A percentile compares a stretch with the other conserved stretches of the same genome.
Evolutionary conservation across 1,140 invertebrate genomes (phyloP).

Genomic region (Drosophila takahashii): DNA sequence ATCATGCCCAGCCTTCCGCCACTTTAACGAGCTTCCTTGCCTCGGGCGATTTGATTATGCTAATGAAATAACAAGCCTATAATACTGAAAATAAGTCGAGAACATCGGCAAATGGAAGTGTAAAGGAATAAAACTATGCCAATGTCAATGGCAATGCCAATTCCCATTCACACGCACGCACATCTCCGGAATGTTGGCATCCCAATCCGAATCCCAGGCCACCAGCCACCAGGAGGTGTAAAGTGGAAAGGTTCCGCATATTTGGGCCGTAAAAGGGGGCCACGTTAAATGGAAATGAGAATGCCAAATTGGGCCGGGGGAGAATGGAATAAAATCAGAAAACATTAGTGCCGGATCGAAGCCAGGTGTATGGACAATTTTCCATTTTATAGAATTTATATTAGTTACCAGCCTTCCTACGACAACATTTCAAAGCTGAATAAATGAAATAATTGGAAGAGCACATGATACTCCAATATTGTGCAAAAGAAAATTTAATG

Average conservation of each 20-base stretch:
- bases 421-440: not conserved
- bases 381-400: not conserved
- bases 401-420: not conserved
- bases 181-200: constrained; percentile 10
- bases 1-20: constrained; percentile 7
- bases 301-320: not conserved
- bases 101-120: constrained; percentile 11
- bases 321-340: not conserved
- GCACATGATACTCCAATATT: not conserved
- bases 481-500: not conserved
- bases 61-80: constrained; percentile 80
- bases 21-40: not conserved
- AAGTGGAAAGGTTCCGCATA: constrained; percentile 29
- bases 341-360: not conserved
- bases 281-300: constrained; percentile 12
- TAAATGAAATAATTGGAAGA: not conserved
- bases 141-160: constrained; percentile 54
- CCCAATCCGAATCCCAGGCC: no score
- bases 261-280: constrained; percentile 21
- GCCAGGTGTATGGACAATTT: not conserved
- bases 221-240: not conserved
- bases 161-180: constrained; percentile 49
- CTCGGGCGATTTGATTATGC: constrained; percentile 73
- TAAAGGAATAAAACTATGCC: constrained; percentile 66
- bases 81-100: constrained; percentile 58